Conservation (phyloP, 2,113 vertebrate genomes). For the Platichthys stellatus region DNA sequence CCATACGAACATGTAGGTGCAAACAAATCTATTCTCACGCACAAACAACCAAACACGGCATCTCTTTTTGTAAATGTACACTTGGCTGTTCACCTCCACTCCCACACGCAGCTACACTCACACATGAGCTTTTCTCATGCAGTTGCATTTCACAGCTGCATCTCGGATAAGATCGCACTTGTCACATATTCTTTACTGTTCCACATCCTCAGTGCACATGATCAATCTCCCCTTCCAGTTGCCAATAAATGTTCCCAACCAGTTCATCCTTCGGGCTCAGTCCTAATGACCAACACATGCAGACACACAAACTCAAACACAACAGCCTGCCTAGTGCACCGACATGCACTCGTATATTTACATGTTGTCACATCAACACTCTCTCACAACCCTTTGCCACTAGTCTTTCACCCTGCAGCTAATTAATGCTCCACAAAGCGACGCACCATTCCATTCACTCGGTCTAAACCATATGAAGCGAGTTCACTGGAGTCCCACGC, state of each 20-base stretch:
- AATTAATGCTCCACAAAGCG: slow-evolving; percentile 25
- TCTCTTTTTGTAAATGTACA: too few relatives aligned
- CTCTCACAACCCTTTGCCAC: slow-evolving; percentile 6
- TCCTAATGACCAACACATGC: not conserved
- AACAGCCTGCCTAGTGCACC: not conserved
- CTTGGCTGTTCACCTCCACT: too few relatives aligned
- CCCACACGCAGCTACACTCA: too few relatives aligned
- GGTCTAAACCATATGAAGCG: slow-evolving; percentile 13
- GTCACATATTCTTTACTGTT: not conserved
- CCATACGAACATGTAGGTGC: slow-evolving; percentile 1
- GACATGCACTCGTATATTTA: too few relatives aligned
- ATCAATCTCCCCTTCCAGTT: slow-evolving; percentile 17
- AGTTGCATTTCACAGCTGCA: too few relatives aligned
- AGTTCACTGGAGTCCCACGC: slow-evolving; percentile 40
- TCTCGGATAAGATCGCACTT: too few relatives aligned
- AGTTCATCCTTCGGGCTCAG: not conserved
- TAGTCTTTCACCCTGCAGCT: slow-evolving; percentile 15
- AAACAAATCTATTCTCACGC: not conserved
- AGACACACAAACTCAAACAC: slow-evolving; percentile 4
- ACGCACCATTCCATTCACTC: slow-evolving; percentile 7
- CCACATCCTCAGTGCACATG: not conserved
- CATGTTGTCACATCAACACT: slow-evolving; percentile 1
- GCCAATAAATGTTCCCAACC: not conserved
- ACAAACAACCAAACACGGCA: too few relatives aligned
- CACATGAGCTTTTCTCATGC: too few relatives aligned